These are phyloP conservation scores for Folsomia manolachei DNA, from an alignment of 2,888 invertebrate genomes.

Conservation along the genomic window DNA sequence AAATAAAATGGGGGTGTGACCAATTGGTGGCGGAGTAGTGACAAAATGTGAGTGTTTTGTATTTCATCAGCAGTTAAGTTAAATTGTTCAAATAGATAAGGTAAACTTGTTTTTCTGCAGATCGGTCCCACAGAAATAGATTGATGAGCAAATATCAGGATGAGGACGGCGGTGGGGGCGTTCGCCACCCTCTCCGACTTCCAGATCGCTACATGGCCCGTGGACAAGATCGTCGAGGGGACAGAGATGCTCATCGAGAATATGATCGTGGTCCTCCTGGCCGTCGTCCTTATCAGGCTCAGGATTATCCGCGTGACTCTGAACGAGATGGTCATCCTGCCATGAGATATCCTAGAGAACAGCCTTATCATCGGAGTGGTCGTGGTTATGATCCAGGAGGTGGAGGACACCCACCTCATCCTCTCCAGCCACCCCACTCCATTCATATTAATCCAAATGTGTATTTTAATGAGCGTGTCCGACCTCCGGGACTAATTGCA, in stretches of 20 bases:
- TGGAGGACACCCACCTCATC: neutral
- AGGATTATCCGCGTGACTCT: no score
- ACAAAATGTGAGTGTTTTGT: no score
- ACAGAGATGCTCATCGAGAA: neutral
- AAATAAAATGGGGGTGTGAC: no score
- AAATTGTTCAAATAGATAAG: no score
- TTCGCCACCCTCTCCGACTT: neutral
- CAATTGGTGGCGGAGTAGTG: no score
- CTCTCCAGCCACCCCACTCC: neutral
- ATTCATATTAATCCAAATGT: neutral
- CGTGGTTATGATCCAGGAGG: neutral
- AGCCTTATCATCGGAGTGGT: neutral
- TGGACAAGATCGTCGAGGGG: neutral
- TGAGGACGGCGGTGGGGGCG: neutral
- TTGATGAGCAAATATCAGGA: neutral
- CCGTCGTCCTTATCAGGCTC: neutral
- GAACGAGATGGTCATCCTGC: no score
- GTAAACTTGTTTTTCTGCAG: no score
- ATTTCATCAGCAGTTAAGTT: no score
- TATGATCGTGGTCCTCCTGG: neutral
- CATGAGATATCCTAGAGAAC: no score
- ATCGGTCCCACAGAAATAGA: no score
- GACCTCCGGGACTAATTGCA: neutral
- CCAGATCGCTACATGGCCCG: neutral
- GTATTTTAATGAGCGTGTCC: neutral